Evolutionary conservation across 2,113 vertebrate species (phyloP).

Genomic region (Polyodon spathula): DNA sequence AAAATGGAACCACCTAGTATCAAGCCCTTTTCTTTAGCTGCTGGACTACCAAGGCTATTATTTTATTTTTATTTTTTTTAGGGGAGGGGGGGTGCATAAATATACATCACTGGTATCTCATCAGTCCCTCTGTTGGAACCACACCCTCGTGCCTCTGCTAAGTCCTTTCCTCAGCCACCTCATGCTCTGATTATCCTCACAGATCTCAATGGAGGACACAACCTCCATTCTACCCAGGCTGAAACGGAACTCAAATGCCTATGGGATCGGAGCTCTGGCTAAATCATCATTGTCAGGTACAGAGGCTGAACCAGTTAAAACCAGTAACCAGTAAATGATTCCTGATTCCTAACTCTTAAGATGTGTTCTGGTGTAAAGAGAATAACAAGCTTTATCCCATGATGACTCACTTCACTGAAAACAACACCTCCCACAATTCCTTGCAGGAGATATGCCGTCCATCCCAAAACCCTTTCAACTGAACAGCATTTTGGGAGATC

Average conservation of each 20-base stretch:
- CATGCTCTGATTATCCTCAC: slow-evolving; percentile 18
- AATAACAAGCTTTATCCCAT: too few relatives aligned
- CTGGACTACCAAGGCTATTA: too few relatives aligned
- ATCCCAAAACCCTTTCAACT: too few relatives aligned
- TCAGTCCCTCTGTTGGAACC: slow-evolving; percentile 15
- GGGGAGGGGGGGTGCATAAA: too few relatives aligned
- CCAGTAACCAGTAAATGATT: neutral
- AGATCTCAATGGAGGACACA: slow-evolving; percentile 98
- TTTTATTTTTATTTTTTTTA: too few relatives aligned
- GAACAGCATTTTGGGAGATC: too few relatives aligned
- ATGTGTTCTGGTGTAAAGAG: too few relatives aligned
- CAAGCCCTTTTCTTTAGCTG: too few relatives aligned
- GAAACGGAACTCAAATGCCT: slow-evolving; percentile 89
- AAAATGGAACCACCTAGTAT: too few relatives aligned
- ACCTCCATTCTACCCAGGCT: slow-evolving; percentile 94
- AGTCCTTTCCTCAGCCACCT: slow-evolving; percentile 23
- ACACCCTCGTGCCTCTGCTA: slow-evolving; percentile 26
- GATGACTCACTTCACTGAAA: neutral
- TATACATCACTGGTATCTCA: too few relatives aligned
- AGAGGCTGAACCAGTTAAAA: slow-evolving; percentile 26
- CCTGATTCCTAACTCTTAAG: too few relatives aligned
- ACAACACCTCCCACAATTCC: neutral
- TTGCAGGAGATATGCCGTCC: neutral
- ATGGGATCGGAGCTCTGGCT: slow-evolving; percentile 95
- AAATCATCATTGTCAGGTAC: slow-evolving; percentile 97